Conservation (phyloP, 2,797 vertebrate genomes). For the Lophotriccus pileatus region DNA sequence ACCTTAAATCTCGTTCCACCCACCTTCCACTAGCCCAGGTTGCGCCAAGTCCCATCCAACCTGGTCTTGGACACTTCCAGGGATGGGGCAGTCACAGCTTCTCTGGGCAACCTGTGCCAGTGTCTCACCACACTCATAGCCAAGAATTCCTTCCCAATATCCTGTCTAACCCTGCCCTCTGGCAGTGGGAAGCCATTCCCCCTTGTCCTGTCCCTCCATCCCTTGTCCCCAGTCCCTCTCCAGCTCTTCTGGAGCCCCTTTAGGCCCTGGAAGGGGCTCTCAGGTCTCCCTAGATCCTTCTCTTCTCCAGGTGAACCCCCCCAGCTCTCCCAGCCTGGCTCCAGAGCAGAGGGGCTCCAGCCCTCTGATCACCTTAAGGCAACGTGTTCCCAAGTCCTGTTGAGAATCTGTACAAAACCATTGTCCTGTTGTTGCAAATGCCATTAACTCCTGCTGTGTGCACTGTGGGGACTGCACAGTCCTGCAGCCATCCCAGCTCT, state of each 20-base stretch:
- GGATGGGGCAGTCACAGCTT: not conserved
- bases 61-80: not conserved
- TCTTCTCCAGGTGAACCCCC: not conserved
- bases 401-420: not conserved
- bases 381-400: not conserved
- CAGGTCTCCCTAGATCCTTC: rapidly evolving
- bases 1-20: not conserved
- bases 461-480: not conserved
- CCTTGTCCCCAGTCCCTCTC: not conserved
- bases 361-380: not conserved
- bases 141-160: not conserved
- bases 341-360: not conserved
- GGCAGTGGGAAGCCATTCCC: not conserved
- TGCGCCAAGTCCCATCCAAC: rapidly evolving
- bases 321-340: not conserved
- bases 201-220: not conserved
- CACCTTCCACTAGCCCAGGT: not conserved
- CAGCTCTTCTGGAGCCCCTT: not conserved
- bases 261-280: not conserved
- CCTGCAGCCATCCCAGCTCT: not conserved
- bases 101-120: not conserved
- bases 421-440: not conserved
- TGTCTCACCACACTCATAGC: rapidly evolving
- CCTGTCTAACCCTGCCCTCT: not conserved
- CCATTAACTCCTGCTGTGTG: not conserved